Evolutionary conservation across 2,888 invertebrate species (phyloP), one percentile per base, ranked within the genome.

Genomic region (Heterodera filipjevi): DNA sequence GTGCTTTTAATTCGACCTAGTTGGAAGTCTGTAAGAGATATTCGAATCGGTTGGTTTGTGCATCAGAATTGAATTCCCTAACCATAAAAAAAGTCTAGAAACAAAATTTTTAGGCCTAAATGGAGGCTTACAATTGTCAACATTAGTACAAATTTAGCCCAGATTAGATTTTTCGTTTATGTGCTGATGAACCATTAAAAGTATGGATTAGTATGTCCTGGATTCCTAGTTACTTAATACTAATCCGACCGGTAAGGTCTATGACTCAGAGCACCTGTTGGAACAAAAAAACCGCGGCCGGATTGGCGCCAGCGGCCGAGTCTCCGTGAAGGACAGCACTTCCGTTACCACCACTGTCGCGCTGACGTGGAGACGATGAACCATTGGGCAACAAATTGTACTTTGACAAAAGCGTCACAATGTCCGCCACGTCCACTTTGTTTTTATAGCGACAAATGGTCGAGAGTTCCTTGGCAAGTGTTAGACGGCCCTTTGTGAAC

Each of bases 261-360:
- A 75, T 3, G 5, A 35, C 14, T 68, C 27, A 35, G 39, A 33
- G n/a, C 33, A 84, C 87, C 85, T 87, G 86, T 73, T 87, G 87
- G 78, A 87, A 87, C 3, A 87, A 79, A 46, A 84, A 79, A 5
- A 87, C 82, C 1, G 85, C 86, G 19, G 82, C 79, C 8, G 82
- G 16, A 16, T 81, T 77, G n/a, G 64, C 77, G 49, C 35, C 16
- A 16, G 22, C 66, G 30, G 12, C 73, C 32, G 10, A 12, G 70
- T 49, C 59, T 59, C 70, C 44, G 35, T 77, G 73, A 44, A n/a
- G 71, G 8, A 19, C 35, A 44, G 35, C 80, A 76, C 46, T 70
- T 44, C 14, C 82, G 30, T 10, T 68, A 19, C 64, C 53, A 49
- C 70, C 71, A 72, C 0, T 30, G 78, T 79, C 49, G 53, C 64